Base-by-base conservation (phyloP, 2,797 vertebrate species). In the Mus caroli region DNA sequence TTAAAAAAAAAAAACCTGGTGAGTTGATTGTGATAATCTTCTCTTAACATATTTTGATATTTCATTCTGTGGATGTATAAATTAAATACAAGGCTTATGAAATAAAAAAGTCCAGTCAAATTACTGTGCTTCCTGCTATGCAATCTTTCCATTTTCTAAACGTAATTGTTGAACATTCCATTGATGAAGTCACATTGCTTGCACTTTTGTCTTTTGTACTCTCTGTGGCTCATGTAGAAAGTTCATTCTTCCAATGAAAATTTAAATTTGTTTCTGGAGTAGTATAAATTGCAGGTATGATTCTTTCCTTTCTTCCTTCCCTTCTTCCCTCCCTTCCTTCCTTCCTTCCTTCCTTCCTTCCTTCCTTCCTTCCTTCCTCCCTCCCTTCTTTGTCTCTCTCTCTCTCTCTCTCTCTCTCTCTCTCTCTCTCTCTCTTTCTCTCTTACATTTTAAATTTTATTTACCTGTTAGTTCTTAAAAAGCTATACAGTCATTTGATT, bases 231-330 rank as follows among this genome's bases (percentile, higher is more conserved):
- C 6, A 37, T 22, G 22, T 40, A 11, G n/a, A 76, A 90, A 93
- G 20, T 6, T 91, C 7, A 43, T 28, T 83, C 52, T 52, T 91
- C 56, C 88, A 71, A 84, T 69, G 15, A 92, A 88, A 9, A 71
- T 71, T 90, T 69, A 88, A 92, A 77, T 95, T 91, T 85, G 60
- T 20, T 95, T 91, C 60, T 93, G 56, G 3, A 31, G 10, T 80
- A 67, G 90, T 54, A 76, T 28, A 28, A 79, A 71, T 75, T 88
- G 90, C 15, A 90, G 24, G 22, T 92, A 7, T 31, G 86, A 91
- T 67, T 87, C 14, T 17, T 54, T 54, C 8, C 14, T 54, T 14
- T 2, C 52, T 54, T 52, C 10, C 50, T 54, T 54, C 13, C 3
- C 52, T 54, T 54, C 3, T 14, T 54, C 14, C 3, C 14, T 54